These are phyloP conservation scores for Leptura quadrifasciata DNA, from an alignment of 2,888 invertebrate genomes.

Conservation along the genomic window DNA sequence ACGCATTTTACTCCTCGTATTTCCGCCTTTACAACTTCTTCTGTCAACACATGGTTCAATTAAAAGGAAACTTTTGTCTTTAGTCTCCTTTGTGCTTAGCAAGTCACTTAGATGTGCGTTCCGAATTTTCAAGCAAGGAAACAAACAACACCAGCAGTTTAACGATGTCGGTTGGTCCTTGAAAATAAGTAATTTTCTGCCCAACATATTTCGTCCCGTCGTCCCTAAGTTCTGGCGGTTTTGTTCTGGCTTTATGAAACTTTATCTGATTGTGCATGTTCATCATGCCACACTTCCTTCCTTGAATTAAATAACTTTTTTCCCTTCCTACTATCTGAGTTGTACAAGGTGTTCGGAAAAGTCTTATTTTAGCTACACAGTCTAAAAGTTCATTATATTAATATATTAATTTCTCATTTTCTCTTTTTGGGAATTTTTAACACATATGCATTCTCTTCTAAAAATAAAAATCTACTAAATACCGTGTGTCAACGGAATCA, in stretches of 20 bases:
- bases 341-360: background rate
- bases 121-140: background rate
- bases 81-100: background rate
- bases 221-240: background rate
- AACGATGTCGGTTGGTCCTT: background rate
- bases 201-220: background rate
- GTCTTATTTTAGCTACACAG: background rate
- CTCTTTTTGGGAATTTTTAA: too few species aligned
- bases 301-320: background rate
- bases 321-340: background rate
- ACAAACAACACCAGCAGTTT: background rate
- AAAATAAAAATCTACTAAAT: too few species aligned
- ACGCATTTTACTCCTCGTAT: too few species aligned
- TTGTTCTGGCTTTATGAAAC: background rate
- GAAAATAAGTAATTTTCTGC: background rate
- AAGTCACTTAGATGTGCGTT: background rate
- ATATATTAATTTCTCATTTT: too few species aligned
- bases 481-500: too few species aligned
- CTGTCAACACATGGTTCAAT: too few species aligned
- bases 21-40: too few species aligned
- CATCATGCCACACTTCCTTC: background rate
- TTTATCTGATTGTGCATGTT: conserved; percentile 1
- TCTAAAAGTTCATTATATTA: too few species aligned
- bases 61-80: background rate
- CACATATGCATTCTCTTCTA: too few species aligned